Base-by-base conservation (phyloP, 2,888 invertebrate species). In the Netelia melanura region DNA sequence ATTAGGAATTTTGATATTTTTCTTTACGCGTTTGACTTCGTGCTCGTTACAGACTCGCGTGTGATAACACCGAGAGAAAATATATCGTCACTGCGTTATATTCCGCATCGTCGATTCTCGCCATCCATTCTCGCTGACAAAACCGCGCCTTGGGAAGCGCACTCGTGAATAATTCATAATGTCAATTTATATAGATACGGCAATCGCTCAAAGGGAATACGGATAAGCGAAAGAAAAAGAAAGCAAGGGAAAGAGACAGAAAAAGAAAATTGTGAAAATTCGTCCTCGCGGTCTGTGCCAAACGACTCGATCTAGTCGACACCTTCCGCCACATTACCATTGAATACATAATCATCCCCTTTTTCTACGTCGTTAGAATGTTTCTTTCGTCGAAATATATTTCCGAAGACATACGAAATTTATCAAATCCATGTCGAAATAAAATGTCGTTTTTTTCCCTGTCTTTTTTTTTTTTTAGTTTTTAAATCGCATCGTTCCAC, bases 141-240 rank as follows among this genome's bases (percentile, higher is more conserved):
- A 77, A 72, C 71, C 44, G 54, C 64, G 68, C 64, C 78, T 25
- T 64, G 48, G 58, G 61, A 62, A 54, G 70, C 61, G 75, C 75
- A 64, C 74, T 83, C 68, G 48, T 83, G 83, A 83, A 83, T 83
- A 74, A 83, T 83, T 83, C 83, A 83, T 75, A 74, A 71, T 71
- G 71, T 77, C 72, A 79, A 83, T 83, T 72, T 83, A 79, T 79
- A 83, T 74, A 68, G 72, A 79, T 61, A 58, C 44, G 64, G 10
- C 52, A 23, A 61, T 72, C 48, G 58, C 43, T 77, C 44, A 17
- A 77, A 58, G 68, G 58, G 58, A 54, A 56, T 38, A 23, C n/a
- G 58, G 21, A 54, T 54, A 54, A 54, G 58, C 17, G 21, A 58
- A 9, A 58, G 10, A 58, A 58, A 38, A 43, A 71, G 44, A 43